A percentile compares a stretch with the other conserved stretches of the same genome.
These are phyloP conservation scores for Andrena bucephala DNA, from an alignment of 2,888 invertebrate species.

Conservation along the genomic window DNA sequence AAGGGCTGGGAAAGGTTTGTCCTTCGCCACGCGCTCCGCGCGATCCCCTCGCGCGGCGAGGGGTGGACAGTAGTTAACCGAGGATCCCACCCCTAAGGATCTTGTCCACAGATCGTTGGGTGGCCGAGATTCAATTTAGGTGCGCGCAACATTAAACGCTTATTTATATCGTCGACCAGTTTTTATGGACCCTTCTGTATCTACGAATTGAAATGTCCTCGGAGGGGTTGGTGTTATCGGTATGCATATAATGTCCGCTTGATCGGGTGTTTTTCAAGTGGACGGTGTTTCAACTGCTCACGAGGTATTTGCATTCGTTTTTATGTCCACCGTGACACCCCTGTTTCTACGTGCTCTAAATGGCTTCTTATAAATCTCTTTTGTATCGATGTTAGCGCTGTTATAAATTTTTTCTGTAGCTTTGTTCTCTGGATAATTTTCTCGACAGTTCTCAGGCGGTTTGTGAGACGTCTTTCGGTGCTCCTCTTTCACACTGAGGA, in stretches of 20 bases:
- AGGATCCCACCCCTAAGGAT: slow-evolving; percentile 65
- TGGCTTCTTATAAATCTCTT: neutral
- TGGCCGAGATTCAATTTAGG: slow-evolving; percentile 81
- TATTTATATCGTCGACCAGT: slow-evolving; percentile 69
- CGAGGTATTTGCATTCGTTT: neutral
- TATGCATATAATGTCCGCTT: slow-evolving; percentile 41
- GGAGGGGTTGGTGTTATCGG: slow-evolving; percentile 42
- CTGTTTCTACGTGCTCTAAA: neutral
- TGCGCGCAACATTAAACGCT: slow-evolving; percentile 77
- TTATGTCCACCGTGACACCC: neutral
- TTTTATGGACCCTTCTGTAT: slow-evolving; percentile 62
- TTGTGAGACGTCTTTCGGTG: neutral
- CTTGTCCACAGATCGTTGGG: slow-evolving; percentile 75
- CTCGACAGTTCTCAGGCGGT: neutral
- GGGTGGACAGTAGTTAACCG: slow-evolving; percentile 72
- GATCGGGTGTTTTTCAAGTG: slow-evolving; percentile 20
- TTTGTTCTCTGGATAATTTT: neutral
- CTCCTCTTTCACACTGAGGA: neutral
- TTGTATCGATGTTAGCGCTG: neutral
- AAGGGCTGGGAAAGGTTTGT: slow-evolving; percentile 69
- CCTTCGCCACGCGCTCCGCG: slow-evolving; percentile 14
- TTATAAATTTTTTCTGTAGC: neutral
- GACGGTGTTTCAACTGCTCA: neutral
- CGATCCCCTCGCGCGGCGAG: neutral
- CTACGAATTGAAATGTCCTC: slow-evolving; percentile 63